A percentile compares a stretch with the other conserved stretches of the same genome.
These are phyloP conservation scores for Pogonomyrmex californicus DNA, from an alignment of 1,140 invertebrate genomes.

Conservation along the genomic window DNA sequence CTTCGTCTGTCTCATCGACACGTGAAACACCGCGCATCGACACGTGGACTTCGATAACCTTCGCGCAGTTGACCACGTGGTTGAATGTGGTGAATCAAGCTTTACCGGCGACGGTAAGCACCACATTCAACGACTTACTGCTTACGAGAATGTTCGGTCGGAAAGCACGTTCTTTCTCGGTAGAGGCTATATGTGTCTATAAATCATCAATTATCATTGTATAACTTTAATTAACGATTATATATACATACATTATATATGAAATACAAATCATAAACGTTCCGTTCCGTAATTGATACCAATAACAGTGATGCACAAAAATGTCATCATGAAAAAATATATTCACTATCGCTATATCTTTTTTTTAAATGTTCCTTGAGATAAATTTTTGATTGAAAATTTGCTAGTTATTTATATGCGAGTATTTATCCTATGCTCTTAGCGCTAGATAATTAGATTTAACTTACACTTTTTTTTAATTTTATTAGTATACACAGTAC, in stretches of 20 bases:
- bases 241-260: background rate
- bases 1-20: conserved; percentile 47
- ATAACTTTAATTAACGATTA: conserved; percentile 40
- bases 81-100: conserved; percentile 31
- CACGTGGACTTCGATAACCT: conserved; percentile 67
- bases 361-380: background rate
- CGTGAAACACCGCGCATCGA: conserved; percentile 60
- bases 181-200: conserved; percentile 17
- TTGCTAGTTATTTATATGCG: background rate
- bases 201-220: conserved; percentile 39
- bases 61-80: conserved; percentile 60
- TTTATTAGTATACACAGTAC: background rate
- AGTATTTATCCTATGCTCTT: background rate
- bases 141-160: background rate
- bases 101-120: background rate
- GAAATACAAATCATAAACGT: background rate
- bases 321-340: background rate
- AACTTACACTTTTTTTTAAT: background rate
- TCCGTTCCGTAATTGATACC: conserved; percentile 23
- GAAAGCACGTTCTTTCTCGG: conserved; percentile 58
- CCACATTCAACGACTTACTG: background rate
- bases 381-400: background rate
- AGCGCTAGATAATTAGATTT: background rate
- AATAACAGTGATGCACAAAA: background rate
- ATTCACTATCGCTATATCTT: background rate